These are phyloP conservation scores for Macrophya annulata DNA, from an alignment of 2,888 invertebrate genomes.

Conservation along the genomic window DNA sequence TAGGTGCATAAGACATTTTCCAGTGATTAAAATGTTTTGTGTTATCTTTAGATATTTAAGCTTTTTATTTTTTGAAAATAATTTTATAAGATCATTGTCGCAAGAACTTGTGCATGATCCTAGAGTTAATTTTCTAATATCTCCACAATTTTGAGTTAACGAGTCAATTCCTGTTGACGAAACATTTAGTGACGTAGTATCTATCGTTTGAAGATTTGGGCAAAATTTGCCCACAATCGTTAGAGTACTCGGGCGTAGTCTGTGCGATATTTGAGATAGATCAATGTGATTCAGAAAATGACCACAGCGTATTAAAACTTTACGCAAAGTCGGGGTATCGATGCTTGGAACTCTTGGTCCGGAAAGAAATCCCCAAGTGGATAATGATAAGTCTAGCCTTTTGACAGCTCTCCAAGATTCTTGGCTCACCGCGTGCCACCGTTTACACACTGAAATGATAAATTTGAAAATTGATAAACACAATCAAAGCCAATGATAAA, in stretches of 20 bases:
- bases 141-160: conserved; percentile 80
- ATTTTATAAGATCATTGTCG: conserved; percentile 71
- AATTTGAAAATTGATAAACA: conserved; percentile 22
- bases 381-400: conserved; percentile 68
- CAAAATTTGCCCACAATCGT: conserved; percentile 83
- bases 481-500: not conserved
- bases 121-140: conserved; percentile 80
- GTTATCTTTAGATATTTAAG: conserved; percentile 69
- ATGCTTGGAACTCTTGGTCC: conserved; percentile 62
- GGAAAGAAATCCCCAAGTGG: conserved; percentile 66
- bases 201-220: conserved; percentile 81
- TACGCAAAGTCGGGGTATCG: conserved; percentile 81
- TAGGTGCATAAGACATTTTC: conserved; percentile 71
- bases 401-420: conserved; percentile 80
- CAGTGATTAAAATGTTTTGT: conserved; percentile 66
- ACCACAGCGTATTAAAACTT: conserved; percentile 81
- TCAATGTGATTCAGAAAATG: conserved; percentile 80
- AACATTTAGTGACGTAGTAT: conserved; percentile 80
- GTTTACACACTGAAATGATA: conserved; percentile 80
- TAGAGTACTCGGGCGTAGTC: conserved; percentile 81
- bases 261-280: conserved; percentile 80
- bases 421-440: conserved; percentile 81
- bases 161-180: conserved; percentile 81
- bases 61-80: conserved; percentile 71
- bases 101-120: conserved; percentile 78